Evolutionary conservation across 2,113 vertebrate genomes (phyloP).

Genomic region (Pitta sordida): DNA sequence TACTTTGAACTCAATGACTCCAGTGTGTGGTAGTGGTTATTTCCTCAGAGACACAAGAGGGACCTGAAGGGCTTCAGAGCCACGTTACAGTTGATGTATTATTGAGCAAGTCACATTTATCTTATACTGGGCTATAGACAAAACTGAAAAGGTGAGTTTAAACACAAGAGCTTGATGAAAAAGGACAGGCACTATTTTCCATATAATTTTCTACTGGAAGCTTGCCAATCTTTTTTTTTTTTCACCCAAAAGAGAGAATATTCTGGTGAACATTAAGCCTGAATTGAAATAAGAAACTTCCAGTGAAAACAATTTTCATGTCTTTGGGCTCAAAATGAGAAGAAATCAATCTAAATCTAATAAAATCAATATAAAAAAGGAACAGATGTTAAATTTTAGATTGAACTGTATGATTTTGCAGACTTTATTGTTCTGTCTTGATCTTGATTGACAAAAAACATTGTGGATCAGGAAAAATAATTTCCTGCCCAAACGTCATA

Average conservation of each 20-base stretch:
- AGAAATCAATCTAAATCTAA: not conserved
- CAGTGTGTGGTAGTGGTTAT: not conserved
- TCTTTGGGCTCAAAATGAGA: not conserved
- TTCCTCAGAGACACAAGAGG: not conserved
- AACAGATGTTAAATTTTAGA: not conserved
- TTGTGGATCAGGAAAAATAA: not conserved
- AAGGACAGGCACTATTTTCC: not conserved
- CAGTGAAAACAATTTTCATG: not conserved
- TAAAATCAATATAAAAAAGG: not conserved
- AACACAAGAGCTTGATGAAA: not conserved
- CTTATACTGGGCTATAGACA: not conserved
- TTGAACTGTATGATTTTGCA: not conserved
- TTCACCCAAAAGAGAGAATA: not conserved
- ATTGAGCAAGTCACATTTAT: not conserved
- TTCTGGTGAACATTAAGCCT: not conserved
- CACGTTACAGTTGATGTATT: not conserved
- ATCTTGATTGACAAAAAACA: not conserved
- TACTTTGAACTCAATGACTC: not conserved
- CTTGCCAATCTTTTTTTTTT: not conserved
- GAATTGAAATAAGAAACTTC: not conserved
- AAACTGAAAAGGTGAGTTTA: not conserved
- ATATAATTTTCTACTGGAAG: not conserved
- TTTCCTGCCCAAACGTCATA: not conserved
- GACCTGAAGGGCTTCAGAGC: not conserved
- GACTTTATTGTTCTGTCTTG: not conserved